Conservation (phyloP, 92 coral and sea anemone species). For the Umimayanthus chanpuru region DNA sequence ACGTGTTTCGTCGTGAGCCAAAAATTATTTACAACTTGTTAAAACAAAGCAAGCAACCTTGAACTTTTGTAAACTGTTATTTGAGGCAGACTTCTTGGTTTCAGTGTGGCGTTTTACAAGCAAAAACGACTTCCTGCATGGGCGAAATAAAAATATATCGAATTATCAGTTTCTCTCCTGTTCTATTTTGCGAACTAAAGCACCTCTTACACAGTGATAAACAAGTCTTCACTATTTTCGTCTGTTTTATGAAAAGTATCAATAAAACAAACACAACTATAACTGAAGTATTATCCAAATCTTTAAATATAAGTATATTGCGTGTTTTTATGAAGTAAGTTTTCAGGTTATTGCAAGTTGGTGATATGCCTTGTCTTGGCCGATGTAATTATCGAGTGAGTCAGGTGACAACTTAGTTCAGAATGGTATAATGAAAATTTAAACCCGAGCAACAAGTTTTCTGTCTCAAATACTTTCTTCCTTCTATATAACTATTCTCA, state of each 20-base stretch:
- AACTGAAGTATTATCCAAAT: background rate
- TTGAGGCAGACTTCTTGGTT: background rate
- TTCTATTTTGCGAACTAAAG: background rate
- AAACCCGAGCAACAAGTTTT: background rate
- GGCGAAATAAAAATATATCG: background rate
- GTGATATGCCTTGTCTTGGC: background rate
- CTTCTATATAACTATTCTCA: background rate
- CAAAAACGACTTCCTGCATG: background rate
- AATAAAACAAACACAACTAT: background rate
- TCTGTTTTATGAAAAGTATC: background rate
- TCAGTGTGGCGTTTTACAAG: background rate
- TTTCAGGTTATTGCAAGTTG: background rate
- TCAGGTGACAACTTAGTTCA: background rate
- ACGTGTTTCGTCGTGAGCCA: background rate
- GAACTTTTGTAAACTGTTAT: background rate
- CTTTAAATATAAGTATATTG: background rate
- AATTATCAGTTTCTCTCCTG: background rate
- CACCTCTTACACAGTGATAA: background rate
- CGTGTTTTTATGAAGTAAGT: background rate
- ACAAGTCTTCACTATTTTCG: background rate
- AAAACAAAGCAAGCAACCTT: background rate
- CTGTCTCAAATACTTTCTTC: background rate
- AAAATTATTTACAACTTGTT: background rate
- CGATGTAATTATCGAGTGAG: background rate
- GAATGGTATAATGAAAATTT: too few species aligned